These are phyloP conservation scores for Hipparchia sbordonii DNA, from an alignment of 2,888 invertebrate species.

Conservation along the genomic window DNA sequence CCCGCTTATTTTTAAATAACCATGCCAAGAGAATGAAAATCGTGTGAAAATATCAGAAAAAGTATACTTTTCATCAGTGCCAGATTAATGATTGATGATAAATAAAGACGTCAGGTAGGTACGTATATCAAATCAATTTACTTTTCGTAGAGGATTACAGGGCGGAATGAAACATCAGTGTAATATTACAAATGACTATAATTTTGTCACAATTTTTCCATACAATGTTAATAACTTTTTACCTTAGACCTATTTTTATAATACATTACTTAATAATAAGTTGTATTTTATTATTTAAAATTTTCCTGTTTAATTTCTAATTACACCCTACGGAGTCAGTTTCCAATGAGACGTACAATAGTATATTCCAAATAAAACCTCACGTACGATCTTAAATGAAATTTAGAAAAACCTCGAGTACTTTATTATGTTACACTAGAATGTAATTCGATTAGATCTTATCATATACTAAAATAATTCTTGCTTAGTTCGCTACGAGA, in stretches of 20 bases:
- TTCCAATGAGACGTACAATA: constrained; percentile 64
- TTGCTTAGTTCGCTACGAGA: constrained; percentile 78
- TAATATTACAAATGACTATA: constrained; percentile 84
- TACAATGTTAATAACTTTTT: constrained; percentile 84
- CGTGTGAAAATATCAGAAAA: too few relatives aligned
- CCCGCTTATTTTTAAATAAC: too few relatives aligned
- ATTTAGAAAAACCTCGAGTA: constrained; percentile 69
- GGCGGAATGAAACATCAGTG: constrained; percentile 70
- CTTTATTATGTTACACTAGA: constrained; percentile 75
- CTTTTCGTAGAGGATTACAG: neutral
- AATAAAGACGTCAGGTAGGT: too few relatives aligned
- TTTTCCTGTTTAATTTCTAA: constrained; percentile 79
- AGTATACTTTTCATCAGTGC: too few relatives aligned
- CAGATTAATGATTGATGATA: too few relatives aligned
- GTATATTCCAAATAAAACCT: constrained; percentile 59
- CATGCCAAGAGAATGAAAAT: too few relatives aligned
- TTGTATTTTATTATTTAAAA: constrained; percentile 80
- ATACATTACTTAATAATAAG: constrained; percentile 81
- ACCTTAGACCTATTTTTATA: constrained; percentile 79
- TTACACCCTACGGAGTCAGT: constrained; percentile 76
- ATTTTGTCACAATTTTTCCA: constrained; percentile 84
- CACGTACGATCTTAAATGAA: constrained; percentile 69
- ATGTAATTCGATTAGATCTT: constrained; percentile 83
- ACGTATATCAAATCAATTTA: too few relatives aligned
- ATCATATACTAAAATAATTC: constrained; percentile 80